phyloP scores from a whole-genome alignment of 2,797 vertebrate genomes.

The Microctenopoma steveboyesi region DNA sequence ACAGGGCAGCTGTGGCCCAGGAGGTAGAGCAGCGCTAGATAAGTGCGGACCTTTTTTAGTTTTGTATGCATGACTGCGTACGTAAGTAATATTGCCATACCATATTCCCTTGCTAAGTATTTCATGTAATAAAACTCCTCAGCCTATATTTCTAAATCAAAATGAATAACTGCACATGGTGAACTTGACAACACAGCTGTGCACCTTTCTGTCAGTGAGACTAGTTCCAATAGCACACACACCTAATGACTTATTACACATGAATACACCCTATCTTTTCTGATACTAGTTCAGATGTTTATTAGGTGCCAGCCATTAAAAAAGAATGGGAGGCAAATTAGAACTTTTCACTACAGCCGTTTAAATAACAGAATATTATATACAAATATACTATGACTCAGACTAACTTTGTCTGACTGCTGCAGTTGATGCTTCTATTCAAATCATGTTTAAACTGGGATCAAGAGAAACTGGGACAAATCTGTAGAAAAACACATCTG shows the following conservation, averaged over 20 bases:
- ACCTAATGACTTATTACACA: background rate
- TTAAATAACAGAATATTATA: constrained; percentile 5
- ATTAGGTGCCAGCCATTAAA: background rate
- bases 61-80: too few relatives aligned
- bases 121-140: too few relatives aligned
- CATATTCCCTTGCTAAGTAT: too few relatives aligned
- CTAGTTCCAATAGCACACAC: too few relatives aligned
- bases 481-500: background rate
- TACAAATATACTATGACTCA: background rate
- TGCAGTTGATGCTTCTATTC: background rate
- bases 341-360: background rate
- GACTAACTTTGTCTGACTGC: background rate
- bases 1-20: too few relatives aligned
- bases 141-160: too few relatives aligned
- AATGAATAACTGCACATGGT: too few relatives aligned
- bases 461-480: background rate
- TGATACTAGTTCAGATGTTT: background rate
- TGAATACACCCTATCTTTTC: background rate
- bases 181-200: too few relatives aligned
- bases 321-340: background rate
- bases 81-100: too few relatives aligned
- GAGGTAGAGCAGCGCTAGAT: too few relatives aligned
- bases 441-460: constrained; percentile 3
- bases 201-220: too few relatives aligned
- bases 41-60: too few relatives aligned